These are phyloP conservation scores for Myotis vivesi DNA, from an alignment of 2,797 vertebrate species.

Conservation along the genomic window DNA sequence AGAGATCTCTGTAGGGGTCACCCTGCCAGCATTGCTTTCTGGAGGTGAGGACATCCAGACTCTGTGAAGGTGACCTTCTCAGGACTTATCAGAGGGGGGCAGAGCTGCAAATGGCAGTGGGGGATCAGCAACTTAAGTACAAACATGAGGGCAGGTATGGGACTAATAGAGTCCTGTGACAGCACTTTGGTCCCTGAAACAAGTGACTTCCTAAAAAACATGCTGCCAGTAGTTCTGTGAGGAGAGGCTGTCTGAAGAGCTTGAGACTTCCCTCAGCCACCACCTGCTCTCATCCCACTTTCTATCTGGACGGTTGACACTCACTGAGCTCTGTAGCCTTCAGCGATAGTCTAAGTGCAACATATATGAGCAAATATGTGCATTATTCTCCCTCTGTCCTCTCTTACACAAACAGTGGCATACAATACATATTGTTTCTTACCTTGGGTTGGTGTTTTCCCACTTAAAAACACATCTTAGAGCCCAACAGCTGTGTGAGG, in stretches of 20 bases:
- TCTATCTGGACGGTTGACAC: neutral
- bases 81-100: neutral
- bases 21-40: neutral
- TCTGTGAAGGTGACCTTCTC: neutral
- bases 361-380: neutral
- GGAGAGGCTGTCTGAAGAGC: neutral
- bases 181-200: neutral
- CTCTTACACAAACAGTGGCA: neutral
- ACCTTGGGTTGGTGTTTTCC: neutral
- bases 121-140: neutral
- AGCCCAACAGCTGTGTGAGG: neutral
- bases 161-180: neutral
- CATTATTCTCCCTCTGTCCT: neutral
- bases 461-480: neutral
- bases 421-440: neutral
- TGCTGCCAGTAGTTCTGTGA: neutral
- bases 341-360: neutral
- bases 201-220: neutral
- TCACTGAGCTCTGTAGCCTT: neutral
- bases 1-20: neutral
- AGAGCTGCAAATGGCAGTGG: fast-evolving
- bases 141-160: neutral
- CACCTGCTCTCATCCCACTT: neutral
- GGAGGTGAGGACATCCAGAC: neutral
- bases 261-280: neutral